Evolutionary conservation across 2,113 vertebrate genomes (phyloP).

Genomic region (Monarcha castaneiventris): DNA sequence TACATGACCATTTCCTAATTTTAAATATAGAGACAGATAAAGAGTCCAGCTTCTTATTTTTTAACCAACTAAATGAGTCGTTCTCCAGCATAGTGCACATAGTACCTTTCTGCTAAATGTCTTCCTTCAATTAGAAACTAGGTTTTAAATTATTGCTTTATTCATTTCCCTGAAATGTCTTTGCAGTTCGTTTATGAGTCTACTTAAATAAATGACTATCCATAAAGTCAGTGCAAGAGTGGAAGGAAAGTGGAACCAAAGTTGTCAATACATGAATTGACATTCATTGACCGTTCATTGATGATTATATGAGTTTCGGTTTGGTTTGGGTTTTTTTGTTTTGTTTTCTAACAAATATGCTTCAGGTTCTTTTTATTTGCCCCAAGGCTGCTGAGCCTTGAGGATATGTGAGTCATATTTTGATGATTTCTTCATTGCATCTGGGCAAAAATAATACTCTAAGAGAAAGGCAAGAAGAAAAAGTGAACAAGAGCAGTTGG

Average conservation of each 20-base stretch:
- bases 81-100: background rate
- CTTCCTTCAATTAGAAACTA: background rate
- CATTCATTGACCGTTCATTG: background rate
- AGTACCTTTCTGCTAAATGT: background rate
- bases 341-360: background rate
- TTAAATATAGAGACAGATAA: background rate
- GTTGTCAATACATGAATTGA: background rate
- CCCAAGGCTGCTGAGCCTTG: background rate
- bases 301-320: background rate
- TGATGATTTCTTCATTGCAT: background rate
- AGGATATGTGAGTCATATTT: background rate
- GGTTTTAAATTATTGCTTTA: background rate
- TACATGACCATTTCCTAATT: background rate
- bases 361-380: background rate
- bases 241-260: background rate
- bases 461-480: background rate
- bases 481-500: background rate
- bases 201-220: background rate
- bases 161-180: background rate
- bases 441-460: background rate
- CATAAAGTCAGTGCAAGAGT: background rate
- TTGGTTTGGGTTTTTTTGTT: background rate
- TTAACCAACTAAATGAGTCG: background rate
- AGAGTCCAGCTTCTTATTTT: background rate
- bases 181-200: background rate